phyloP scores from a whole-genome alignment of 2,797 vertebrate species.

The Ptychadena robeensis region DNA sequence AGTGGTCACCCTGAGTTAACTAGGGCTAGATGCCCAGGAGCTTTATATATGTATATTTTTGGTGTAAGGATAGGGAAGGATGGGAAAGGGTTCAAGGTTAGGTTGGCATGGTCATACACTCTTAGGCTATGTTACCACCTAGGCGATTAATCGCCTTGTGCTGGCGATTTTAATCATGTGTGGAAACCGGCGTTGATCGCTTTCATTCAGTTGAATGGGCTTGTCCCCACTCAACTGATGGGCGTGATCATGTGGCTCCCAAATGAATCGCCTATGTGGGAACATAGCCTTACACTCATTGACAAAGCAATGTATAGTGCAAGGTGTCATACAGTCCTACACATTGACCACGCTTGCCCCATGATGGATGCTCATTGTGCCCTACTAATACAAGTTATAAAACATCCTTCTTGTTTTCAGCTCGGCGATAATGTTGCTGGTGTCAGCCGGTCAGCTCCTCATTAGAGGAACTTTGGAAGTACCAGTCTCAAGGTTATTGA shows the following conservation, averaged over 20 bases:
- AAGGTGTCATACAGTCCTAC: neutral
- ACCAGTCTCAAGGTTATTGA: conserved; percentile 55
- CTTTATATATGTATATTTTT: neutral
- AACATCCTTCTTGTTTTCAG: neutral
- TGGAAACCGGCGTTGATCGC: too few relatives aligned
- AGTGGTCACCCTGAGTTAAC: too few relatives aligned
- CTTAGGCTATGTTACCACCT: too few relatives aligned
- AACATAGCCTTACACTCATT: too few relatives aligned
- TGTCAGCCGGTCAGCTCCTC: conserved; percentile 30
- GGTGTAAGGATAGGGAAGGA: too few relatives aligned
- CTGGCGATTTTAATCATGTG: too few relatives aligned
- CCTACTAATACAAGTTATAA: neutral
- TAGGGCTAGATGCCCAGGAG: too few relatives aligned
- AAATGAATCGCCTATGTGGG: too few relatives aligned
- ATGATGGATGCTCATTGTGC: neutral
- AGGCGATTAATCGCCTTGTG: too few relatives aligned
- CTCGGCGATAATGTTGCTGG: neutral
- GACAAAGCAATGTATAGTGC: neutral
- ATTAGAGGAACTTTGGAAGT: conserved; percentile 35
- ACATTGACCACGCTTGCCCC: neutral
- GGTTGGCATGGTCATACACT: neutral
- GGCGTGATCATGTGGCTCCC: too few relatives aligned
- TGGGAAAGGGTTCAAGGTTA: neutral
- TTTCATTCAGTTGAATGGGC: too few relatives aligned
- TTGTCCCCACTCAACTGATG: too few relatives aligned